Evolutionary conservation across 2,113 vertebrate genomes (phyloP), one percentile per base, ranked within the genome.

Genomic region (Zosterops lateralis): DNA sequence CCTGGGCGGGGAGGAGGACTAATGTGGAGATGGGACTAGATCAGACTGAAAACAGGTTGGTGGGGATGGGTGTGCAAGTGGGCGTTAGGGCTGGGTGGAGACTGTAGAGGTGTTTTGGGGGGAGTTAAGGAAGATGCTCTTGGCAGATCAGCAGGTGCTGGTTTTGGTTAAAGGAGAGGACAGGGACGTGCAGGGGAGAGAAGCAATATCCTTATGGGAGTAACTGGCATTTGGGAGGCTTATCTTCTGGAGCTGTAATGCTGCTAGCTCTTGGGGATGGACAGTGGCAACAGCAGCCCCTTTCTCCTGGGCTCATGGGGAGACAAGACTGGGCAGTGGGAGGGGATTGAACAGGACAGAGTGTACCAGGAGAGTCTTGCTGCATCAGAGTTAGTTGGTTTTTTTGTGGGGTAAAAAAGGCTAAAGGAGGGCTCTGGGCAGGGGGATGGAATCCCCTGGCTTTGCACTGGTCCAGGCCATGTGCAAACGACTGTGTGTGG

Each of bases 131-230:
- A 34, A 29, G 45, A 47, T 84, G 2, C 4, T 34, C 17, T 50
- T 32, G 34, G 54, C 28, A 53, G 38, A 2, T 60, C 10, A 58
- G 29, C 22, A 21, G 25, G 16, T 40, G 42, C 22, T 51, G 28
- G 16, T 36, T 82, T 79, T 64, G 58, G 54, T 51, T 48, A n/a
- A 61, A 47, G 32, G 17, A 42, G 3, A 4, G 48, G 66, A 51
- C 32, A 50, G 13, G 6, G 24, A 1, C 0, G 7, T 0, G 20
- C 0, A 1, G 25, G 25, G 17, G 10, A 36, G n/a, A 65, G 56
- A 48, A 74, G 14, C 15, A 20, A 17, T 3, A 2, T 44, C 29
- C 17, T 28, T 2, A 17, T 10, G 38, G 9, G 28, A 62, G 36
- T 28, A 25, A 14, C 4, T 64, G 61, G 42, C 24, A 3, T 2